Base-by-base conservation (phyloP, 92 coral and sea anemone species). In the Palythoa caribaeorum region DNA sequence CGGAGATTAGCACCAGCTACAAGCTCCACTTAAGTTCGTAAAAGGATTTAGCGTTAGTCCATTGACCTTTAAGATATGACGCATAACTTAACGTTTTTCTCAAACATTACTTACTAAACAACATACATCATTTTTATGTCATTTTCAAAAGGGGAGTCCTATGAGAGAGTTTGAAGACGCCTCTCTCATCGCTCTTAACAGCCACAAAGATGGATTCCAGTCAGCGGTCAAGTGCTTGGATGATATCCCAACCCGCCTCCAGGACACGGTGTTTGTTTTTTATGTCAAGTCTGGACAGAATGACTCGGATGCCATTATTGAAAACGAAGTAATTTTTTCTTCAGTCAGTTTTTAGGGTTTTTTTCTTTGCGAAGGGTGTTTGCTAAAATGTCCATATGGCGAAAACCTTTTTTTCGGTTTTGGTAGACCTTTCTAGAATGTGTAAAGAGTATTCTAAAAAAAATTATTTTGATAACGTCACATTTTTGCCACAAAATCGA, bases 221-320 rank as follows among this genome's bases (percentile, higher is more conserved):
- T 89, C 93, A 50, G 96, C 98, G n/a, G 78, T 97, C 16, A 88
- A 83, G 78, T 95, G 90, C 38, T 77, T 97, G 78, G 99, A 97
- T 88, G 91, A 70, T 60, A 76, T 97, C 63, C 94, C 99, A 6
- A 94, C 99, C 5, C 93, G 99, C 19, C 92, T 94, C 38, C 98
- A 94, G 86, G 99, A 97, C 85, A 97, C 97, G 0, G 99, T 94
- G 70, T 91, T 89, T 73, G 97, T 97, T 83, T 92, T 97, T 35
- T 97, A 97, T 83, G 96, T 97, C 88, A 97, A 94, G 90, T 80
- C 92, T 38, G 98, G 93, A 40, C 99, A 97, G 68, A 92, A 93
- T 28, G 94, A 94, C 13, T 95, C 98, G 12, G 93, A 90, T 57
- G 93, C 91, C 5, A 95, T 97, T 77, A 88, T 97, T 5, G 95